Conservation (phyloP, 2,113 vertebrate genomes). For the Poicephalus gulielmi region DNA sequence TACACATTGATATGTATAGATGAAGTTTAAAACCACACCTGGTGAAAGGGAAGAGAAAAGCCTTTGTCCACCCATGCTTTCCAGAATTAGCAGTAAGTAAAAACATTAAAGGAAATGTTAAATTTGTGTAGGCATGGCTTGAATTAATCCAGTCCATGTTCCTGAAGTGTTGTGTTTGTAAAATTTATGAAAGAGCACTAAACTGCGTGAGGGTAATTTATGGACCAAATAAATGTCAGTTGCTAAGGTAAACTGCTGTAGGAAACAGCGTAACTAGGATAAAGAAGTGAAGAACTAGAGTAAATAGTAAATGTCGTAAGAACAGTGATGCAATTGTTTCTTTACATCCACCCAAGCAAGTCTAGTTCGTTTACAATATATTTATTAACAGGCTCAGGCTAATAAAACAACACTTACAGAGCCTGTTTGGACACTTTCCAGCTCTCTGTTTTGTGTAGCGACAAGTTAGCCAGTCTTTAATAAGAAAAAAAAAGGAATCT, state of each 20-base stretch:
- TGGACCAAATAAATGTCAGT: conserved; percentile 68
- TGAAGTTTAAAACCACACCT: neutral
- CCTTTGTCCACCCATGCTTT: neutral
- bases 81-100: conserved; percentile 16
- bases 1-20: neutral
- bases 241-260: conserved; percentile 39
- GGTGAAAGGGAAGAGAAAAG: conserved; percentile 5
- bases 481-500: conserved; percentile 38
- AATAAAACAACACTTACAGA: conserved; percentile 61
- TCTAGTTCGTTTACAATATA: conserved; percentile 47
- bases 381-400: conserved; percentile 61
- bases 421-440: conserved; percentile 53
- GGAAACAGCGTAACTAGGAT: conserved; percentile 52
- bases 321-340: conserved; percentile 47
- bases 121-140: conserved; percentile 58
- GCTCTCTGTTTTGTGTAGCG: conserved; percentile 21
- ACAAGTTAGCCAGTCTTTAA: conserved; percentile 37
- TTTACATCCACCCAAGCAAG: conserved; percentile 36
- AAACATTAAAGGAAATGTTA: conserved; percentile 29
- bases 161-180: conserved; percentile 50
- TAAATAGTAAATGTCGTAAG: conserved; percentile 37
- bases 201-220: conserved; percentile 70
- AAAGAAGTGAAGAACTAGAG: conserved; percentile 32
- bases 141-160: conserved; percentile 50
- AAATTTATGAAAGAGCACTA: conserved; percentile 62